Conservation (phyloP, 1,140 invertebrate genomes). For the Cydia amplana region DNA sequence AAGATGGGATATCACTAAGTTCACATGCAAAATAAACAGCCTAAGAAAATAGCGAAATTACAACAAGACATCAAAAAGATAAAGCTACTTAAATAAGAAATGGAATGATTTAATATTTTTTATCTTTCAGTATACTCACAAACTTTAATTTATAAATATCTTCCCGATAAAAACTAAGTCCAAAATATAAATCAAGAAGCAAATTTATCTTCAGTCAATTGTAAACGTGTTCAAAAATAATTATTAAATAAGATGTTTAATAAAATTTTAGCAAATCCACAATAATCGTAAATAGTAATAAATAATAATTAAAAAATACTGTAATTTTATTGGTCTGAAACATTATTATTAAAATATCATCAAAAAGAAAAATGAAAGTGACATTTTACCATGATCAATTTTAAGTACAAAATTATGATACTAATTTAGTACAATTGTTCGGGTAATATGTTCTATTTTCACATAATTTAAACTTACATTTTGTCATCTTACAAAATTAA, state of each 20-base stretch:
- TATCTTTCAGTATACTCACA: slow-evolving; percentile 76
- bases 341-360: slow-evolving; percentile 54
- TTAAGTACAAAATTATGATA: slow-evolving; percentile 72
- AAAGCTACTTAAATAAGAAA: slow-evolving; percentile 66
- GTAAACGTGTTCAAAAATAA: slow-evolving; percentile 68
- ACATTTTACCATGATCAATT: slow-evolving; percentile 61
- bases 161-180: slow-evolving; percentile 59
- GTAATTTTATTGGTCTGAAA: slow-evolving; percentile 69
- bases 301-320: slow-evolving; percentile 74
- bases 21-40: slow-evolving; percentile 69
- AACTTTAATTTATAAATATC: slow-evolving; percentile 59
- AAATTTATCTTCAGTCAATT: slow-evolving; percentile 73
- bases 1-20: slow-evolving; percentile 51
- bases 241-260: slow-evolving; percentile 65
- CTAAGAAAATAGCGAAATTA: slow-evolving; percentile 66
- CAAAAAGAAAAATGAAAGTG: slow-evolving; percentile 79
- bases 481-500: slow-evolving; percentile 79
- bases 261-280: slow-evolving; percentile 64
- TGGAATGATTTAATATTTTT: slow-evolving; percentile 75
- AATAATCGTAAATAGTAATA: slow-evolving; percentile 65
- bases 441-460: slow-evolving; percentile 59
- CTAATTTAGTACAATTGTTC: slow-evolving; percentile 47
- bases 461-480: slow-evolving; percentile 77
- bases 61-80: slow-evolving; percentile 55
- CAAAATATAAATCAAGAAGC: slow-evolving; percentile 67